A percentile compares a stretch with the other conserved stretches of the same genome.
Conservation (phyloP, 2,797 vertebrate species). For the Poecilia gillii region DNA sequence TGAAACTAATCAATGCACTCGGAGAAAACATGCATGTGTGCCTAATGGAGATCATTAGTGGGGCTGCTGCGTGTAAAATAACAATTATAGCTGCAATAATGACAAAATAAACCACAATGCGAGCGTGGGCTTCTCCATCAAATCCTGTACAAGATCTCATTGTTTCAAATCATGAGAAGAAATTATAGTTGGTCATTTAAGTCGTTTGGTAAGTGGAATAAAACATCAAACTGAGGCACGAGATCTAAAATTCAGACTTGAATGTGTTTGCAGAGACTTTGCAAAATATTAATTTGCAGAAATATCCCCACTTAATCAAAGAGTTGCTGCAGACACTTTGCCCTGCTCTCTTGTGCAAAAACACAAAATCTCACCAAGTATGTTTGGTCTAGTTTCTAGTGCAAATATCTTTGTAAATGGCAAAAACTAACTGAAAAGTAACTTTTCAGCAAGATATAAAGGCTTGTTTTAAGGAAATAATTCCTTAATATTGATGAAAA, state of each 20-base stretch:
- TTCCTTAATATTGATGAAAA: too few relatives aligned
- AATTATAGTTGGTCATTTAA: conserved; percentile 7
- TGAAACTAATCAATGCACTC: conserved; percentile 34
- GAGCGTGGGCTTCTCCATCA: conserved; percentile 21
- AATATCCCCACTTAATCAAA: not conserved
- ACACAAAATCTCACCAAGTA: too few relatives aligned
- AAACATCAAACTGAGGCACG: not conserved
- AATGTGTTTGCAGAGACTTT: conserved; percentile 6
- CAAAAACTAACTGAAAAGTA: too few relatives aligned
- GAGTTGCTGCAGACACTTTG: not conserved
- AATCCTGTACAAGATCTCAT: not conserved
- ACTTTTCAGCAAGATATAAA: too few relatives aligned
- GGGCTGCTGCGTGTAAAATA: conserved; percentile 27
- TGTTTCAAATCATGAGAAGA: not conserved
- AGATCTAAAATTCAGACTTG: not conserved
- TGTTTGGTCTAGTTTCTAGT: too few relatives aligned
- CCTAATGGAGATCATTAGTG: conserved; percentile 39
- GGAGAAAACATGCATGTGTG: conserved; percentile 25
- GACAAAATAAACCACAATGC: conserved; percentile 19
- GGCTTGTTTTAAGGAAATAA: too few relatives aligned
- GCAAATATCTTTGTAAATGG: too few relatives aligned
- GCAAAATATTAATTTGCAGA: conserved; percentile 3
- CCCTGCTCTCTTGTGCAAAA: not conserved
- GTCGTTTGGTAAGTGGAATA: not conserved
- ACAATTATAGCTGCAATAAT: conserved; percentile 37